phyloP scores from a whole-genome alignment of 2,888 invertebrate genomes.

The Crematogaster levior region DNA sequence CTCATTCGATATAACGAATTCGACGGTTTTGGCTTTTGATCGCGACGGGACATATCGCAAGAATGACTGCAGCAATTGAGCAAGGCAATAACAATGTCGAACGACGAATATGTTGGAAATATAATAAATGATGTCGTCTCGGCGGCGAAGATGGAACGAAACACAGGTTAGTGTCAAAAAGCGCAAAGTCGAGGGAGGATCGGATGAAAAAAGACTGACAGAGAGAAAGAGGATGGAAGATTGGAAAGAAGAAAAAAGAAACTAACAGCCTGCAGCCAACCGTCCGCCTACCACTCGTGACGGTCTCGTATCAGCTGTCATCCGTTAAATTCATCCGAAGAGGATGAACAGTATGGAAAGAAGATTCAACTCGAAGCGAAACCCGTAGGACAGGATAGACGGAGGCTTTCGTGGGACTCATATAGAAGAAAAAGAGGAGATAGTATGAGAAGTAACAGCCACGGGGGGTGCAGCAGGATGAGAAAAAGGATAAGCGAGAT shows the following conservation, averaged over 20 bases:
- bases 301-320: conserved; percentile 80
- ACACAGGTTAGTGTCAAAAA: conserved; percentile 13
- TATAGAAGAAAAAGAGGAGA: conserved; percentile 34
- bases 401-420: conserved; percentile 61
- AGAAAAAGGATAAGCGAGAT: conserved; percentile 51
- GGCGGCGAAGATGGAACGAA: conserved; percentile 25
- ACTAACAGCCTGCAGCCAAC: conserved; percentile 69
- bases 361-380: conserved; percentile 72
- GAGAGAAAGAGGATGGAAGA: conserved; percentile 40
- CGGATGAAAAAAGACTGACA: conserved; percentile 24
- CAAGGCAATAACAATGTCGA: not conserved
- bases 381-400: conserved; percentile 68
- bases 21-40: conserved; percentile 62
- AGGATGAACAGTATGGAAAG: conserved; percentile 80
- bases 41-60: not conserved
- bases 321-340: conserved; percentile 80
- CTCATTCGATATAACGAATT: conserved; percentile 81
- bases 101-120: conserved; percentile 29
- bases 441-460: conserved; percentile 24
- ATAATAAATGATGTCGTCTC: conserved; percentile 56
- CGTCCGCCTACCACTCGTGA: conserved; percentile 76
- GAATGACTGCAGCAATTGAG: not conserved
- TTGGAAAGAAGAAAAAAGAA: conserved; percentile 58
- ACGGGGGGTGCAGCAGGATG: not conserved
- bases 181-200: not conserved